Evolutionary conservation across 2,113 vertebrate genomes (phyloP).

Genomic region (Melanotaenia duboulayi): DNA sequence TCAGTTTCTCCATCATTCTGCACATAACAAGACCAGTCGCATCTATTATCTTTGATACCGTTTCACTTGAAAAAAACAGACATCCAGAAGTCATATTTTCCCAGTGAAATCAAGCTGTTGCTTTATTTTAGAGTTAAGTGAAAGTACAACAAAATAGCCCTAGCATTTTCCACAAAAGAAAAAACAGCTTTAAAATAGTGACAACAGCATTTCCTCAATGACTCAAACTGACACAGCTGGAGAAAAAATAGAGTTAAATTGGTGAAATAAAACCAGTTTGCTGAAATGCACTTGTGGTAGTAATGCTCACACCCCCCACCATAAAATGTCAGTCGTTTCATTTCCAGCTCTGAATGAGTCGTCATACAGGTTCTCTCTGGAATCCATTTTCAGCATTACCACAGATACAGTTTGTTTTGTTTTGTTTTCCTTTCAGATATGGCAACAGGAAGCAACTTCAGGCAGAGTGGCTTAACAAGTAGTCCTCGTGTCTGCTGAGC

Average conservation of each 20-base stretch:
- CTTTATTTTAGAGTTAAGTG: constrained; percentile 70
- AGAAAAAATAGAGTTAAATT: constrained; percentile 61
- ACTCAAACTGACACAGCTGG: constrained; percentile 46
- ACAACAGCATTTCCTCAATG: constrained; percentile 57
- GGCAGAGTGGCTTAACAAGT: constrained; percentile 3
- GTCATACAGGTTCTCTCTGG: constrained; percentile 11
- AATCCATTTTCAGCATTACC: constrained; percentile 53
- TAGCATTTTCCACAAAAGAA: constrained; percentile 71
- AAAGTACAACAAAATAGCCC: constrained; percentile 75
- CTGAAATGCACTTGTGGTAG: constrained; percentile 81
- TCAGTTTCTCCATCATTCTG: constrained; percentile 6
- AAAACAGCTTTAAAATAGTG: constrained; percentile 66
- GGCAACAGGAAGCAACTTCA: constrained; percentile 44
- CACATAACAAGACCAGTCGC: neutral
- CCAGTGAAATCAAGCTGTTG: constrained; percentile 40
- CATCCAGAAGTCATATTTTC: constrained; percentile 16
- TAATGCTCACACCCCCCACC: constrained; percentile 38
- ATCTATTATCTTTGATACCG: neutral
- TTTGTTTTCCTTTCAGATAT: constrained; percentile 37
- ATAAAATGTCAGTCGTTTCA: constrained; percentile 28
- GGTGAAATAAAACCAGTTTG: constrained; percentile 40
- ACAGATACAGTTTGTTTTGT: constrained; percentile 9
- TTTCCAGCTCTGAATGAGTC: constrained; percentile 30
- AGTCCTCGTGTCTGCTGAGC: constrained; percentile 32
- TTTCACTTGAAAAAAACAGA: constrained; percentile 8